A percentile compares a stretch with the other conserved stretches of the same genome.
phyloP scores from a whole-genome alignment of 2,797 vertebrate genomes.

The Bovichtus variegatus region DNA sequence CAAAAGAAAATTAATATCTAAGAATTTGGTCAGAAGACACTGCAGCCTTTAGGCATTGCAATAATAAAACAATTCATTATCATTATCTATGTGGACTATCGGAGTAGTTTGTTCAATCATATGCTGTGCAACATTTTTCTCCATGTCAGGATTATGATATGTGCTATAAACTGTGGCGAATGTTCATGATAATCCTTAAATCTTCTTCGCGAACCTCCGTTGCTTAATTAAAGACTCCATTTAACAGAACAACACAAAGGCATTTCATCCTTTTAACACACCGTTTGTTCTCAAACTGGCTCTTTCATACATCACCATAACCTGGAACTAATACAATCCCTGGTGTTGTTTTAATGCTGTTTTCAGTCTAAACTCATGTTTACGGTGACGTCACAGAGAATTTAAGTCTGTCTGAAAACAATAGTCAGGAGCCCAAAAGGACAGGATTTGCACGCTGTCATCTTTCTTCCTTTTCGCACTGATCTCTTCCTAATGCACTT shows the following conservation, averaged over 20 bases:
- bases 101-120: conserved; percentile 6
- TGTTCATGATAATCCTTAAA: conserved; percentile 69
- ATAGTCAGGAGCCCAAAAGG: too few species aligned
- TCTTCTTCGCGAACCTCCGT: conserved; percentile 66
- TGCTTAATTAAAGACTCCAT: conserved; percentile 47
- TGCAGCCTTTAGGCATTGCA: not conserved
- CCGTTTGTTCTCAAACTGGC: too few species aligned
- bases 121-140: conserved; percentile 29
- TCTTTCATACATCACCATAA: conserved; percentile 5
- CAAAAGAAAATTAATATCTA: not conserved
- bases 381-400: not conserved
- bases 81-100: not conserved
- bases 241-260: conserved; percentile 35
- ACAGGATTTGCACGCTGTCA: not conserved
- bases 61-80: not conserved
- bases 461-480: not conserved
- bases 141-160: conserved; percentile 56
- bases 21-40: conserved; percentile 18
- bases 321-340: not conserved
- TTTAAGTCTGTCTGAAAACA: not conserved
- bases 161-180: conserved; percentile 58
- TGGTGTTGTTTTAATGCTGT: not conserved
- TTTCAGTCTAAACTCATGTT: not conserved
- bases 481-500: not conserved
- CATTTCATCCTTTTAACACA: conserved; percentile 2